Conservation (phyloP, 2,113 vertebrate genomes). For the Erythrocercus mccallii region DNA sequence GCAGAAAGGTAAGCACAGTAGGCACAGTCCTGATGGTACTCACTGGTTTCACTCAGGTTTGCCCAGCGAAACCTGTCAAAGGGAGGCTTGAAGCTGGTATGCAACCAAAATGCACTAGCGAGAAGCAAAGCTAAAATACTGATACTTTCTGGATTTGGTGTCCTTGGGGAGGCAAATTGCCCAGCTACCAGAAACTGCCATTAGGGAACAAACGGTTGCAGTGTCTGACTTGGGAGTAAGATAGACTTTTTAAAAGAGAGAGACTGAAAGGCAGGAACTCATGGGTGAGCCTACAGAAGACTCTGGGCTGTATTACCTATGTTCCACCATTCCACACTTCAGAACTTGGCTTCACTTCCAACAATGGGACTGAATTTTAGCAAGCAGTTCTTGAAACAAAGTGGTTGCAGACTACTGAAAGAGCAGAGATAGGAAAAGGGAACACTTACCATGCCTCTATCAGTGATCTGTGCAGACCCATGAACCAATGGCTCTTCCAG, state of each 20-base stretch:
- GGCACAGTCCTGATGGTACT: neutral
- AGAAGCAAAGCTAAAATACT: neutral
- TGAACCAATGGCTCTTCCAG: conserved; percentile 88
- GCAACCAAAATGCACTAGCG: neutral
- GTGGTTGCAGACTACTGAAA: neutral
- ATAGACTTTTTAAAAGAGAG: neutral
- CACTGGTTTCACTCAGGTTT: neutral
- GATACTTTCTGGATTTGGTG: neutral
- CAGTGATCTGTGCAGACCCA: conserved; percentile 82
- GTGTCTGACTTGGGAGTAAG: neutral
- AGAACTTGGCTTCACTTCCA: neutral
- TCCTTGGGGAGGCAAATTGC: neutral
- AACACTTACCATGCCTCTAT: conserved; percentile 82
- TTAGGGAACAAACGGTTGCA: neutral
- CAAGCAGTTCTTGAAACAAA: neutral
- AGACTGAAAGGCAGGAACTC: neutral
- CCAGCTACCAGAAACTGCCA: neutral
- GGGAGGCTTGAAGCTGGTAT: neutral
- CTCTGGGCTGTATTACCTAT: neutral
- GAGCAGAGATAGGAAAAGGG: neutral
- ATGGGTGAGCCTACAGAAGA: neutral
- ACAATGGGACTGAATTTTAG: neutral
- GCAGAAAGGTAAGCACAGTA: neutral
- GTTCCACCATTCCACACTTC: neutral
- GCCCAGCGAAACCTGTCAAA: neutral